phyloP scores from a whole-genome alignment of 2,797 vertebrate genomes.

The Lophotriccus pileatus region DNA sequence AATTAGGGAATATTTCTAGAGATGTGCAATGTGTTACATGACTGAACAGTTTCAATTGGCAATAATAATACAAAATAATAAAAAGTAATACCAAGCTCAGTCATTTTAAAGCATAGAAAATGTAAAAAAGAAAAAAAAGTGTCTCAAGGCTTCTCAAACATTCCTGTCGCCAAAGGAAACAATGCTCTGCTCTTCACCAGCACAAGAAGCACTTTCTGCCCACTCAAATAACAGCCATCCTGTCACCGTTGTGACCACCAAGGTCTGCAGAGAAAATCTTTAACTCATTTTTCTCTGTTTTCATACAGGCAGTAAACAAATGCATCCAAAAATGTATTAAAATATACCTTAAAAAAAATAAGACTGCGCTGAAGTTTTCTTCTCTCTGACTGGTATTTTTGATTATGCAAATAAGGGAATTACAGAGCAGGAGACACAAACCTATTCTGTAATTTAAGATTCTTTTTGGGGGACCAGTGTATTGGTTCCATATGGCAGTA shows the following conservation, averaged over 20 bases:
- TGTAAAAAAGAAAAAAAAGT: not conserved
- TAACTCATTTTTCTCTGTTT: not conserved
- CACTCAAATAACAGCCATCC: not conserved
- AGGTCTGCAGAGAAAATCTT: not conserved
- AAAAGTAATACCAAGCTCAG: not conserved
- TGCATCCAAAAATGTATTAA: not conserved
- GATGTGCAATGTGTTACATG: not conserved
- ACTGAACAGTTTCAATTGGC: not conserved
- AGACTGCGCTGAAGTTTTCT: not conserved
- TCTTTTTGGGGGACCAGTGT: not conserved
- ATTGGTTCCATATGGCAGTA: not conserved
- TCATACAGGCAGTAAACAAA: not conserved
- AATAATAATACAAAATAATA: not conserved
- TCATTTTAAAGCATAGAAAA: not conserved
- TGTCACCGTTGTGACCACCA: not conserved
- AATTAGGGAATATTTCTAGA: not conserved
- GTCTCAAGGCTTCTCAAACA: not conserved
- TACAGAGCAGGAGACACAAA: not conserved
- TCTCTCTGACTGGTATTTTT: not conserved
- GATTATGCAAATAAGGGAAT: not conserved
- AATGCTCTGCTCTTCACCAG: not conserved
- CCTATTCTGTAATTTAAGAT: not conserved
- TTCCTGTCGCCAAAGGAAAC: not conserved
- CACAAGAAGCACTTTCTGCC: not conserved
- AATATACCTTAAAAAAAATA: not conserved